Base-by-base conservation (phyloP, 2,113 vertebrate genomes). In the Smithornis capensis region DNA sequence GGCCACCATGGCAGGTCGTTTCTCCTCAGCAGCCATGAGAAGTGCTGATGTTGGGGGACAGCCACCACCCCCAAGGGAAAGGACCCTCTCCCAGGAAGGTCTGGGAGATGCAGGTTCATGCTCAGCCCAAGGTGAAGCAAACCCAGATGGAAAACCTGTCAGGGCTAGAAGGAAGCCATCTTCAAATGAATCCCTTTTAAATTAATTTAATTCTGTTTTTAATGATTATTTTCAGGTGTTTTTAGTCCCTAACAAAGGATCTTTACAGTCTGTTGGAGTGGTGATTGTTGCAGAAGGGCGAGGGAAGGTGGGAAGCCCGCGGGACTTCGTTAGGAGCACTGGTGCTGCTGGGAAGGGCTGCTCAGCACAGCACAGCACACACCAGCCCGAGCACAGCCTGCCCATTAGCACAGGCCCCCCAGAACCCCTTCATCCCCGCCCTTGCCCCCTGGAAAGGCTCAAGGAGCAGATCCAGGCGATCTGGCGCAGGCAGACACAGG, bases 241-340 rank as follows among this genome's bases (percentile, higher is more conserved):
- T 90, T 94, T 29, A 94, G 83, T 52, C 74, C 78, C 49, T 45
- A 90, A 96, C 90, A 93, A 95, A 94, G 90, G 57, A 63, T 80
- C 86, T 95, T 95, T 95, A 89, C 84, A 74, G 83, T 68, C 77
- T 83, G 73, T 21, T 11, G 62, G 87, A 95, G 74, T 7, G 5
- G 67, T 21, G 44, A 7, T 18, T 86, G 60, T 12, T 87, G 31
- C 74, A 91, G 78, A 74, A 78, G 83, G 79, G 57, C 2, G 8
- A 38, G 53, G 59, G 45, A 77, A 93, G 91, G 87, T 63, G 77
- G 91, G 92, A 92, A 96, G 59, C 94, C 93, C 90, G 3, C 0
- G 92, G 95, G 95, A 95, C 96, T 80, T 97, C 83, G 82, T 97
- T 97, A 94, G 90, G 92, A 87, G 18, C 0, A 0, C 38, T 47